Base-by-base conservation (phyloP, 2,888 invertebrate genomes). In the Drosophila pullipes region DNA sequence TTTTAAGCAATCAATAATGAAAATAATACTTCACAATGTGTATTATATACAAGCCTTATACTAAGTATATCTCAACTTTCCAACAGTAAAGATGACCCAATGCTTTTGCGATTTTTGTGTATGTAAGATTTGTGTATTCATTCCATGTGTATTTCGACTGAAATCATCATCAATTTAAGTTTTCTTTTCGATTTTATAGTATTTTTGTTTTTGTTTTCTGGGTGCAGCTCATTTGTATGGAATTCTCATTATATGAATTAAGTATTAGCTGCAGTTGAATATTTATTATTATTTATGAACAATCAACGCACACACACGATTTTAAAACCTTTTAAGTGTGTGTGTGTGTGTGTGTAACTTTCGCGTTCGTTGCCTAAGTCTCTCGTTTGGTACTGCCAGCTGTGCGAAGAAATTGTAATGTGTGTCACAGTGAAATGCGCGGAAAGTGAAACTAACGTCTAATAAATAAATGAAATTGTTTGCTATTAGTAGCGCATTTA, bases 391-490 rank as follows among this genome's bases (percentile, higher is more conserved):
- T 69, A 41, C 50, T 64, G 74, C 71, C 64, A 76, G 47, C 71
- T 78, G 70, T 79, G 84, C 75, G 80, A 85, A 83, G 84, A 85
- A 83, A 83, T 78, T 75, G 74, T 85, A 81, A 78, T 85, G 83
- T 77, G 68, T 74, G 77, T 65, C 65, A 59, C 70, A 69, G 82
- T 83, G 84, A 84, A 84, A 86, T 86, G 84, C 80, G 59, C 72
- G 65, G 79, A 84, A 84, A 85, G 85, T 85, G 85, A 85, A 85
- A 85, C 88, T 85, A 85, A 71, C 77, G 68, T 77, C 79, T 83
- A 88, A 85, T 85, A 85, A 85, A 85, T 85, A 88, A 85, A 85
- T 85, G 82, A 85, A 88, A 85, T 88, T 85, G 82, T 88, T 85
- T 83, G 83, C 83, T 75, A 85, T 85, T 88, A 85, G 77, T 66